phyloP scores from a whole-genome alignment of 2,113 vertebrate species.

The Corythoichthys haematopterus region DNA sequence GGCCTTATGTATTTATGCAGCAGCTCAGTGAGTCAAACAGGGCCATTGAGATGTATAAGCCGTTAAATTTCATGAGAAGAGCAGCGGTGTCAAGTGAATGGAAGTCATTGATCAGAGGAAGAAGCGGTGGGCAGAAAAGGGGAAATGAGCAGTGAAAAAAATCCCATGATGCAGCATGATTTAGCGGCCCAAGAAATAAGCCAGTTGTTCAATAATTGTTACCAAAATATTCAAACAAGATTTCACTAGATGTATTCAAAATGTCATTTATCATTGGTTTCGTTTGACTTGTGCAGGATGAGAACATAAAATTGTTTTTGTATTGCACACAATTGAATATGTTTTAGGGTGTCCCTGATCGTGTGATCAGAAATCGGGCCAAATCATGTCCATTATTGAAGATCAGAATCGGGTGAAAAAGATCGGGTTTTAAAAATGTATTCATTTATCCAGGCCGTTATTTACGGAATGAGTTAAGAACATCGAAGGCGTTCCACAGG shows the following conservation, averaged over 20 bases:
- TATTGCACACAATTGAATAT: no score
- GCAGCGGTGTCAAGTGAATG: slow-evolving; percentile 51
- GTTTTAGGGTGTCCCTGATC: no score
- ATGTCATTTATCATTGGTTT: neutral
- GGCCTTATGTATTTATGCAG: slow-evolving; percentile 68
- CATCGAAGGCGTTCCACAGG: no score
- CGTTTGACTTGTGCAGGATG: neutral
- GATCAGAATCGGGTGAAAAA: no score
- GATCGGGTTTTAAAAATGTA: no score
- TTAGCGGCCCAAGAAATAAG: neutral
- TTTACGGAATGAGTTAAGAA: no score
- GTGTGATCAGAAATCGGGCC: no score
- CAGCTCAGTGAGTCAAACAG: slow-evolving; percentile 54
- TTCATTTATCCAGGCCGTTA: no score
- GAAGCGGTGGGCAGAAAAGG: slow-evolving; percentile 10
- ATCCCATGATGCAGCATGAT: slow-evolving; percentile 15
- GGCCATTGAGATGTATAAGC: slow-evolving; percentile 61
- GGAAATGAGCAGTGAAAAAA: slow-evolving; percentile 1
- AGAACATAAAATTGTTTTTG: neutral
- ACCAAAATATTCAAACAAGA: neutral
- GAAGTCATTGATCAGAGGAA: slow-evolving; percentile 61
- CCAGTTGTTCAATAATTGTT: neutral
- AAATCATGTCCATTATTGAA: no score
- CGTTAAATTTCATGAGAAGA: slow-evolving; percentile 69
- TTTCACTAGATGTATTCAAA: neutral